A percentile compares a stretch with the other conserved stretches of the same genome.
These are phyloP conservation scores for Phylloscopus collybita DNA, from an alignment of 2,797 vertebrate genomes.

Conservation along the genomic window DNA sequence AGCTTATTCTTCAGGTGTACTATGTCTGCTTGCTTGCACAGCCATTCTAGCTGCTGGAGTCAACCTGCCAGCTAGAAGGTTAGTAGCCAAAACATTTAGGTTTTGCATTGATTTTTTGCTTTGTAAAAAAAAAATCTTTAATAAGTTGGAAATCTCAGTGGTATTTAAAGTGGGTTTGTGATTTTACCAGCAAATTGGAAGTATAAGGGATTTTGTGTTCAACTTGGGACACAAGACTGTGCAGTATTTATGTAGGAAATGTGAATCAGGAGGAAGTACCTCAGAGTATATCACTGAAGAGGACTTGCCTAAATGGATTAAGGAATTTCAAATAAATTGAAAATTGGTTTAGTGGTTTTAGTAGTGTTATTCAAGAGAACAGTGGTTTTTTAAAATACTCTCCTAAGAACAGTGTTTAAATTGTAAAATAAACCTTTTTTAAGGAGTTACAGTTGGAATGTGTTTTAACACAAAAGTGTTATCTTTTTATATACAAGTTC, in stretches of 20 bases:
- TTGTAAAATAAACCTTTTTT: background rate
- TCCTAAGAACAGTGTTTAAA: background rate
- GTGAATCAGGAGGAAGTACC: background rate
- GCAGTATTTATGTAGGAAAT: background rate
- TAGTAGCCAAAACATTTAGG: background rate
- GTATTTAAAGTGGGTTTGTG: background rate
- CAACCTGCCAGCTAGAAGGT: conserved; percentile 96
- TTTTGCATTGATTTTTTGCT: background rate
- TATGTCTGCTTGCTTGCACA: conserved; percentile 93
- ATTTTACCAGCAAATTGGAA: background rate
- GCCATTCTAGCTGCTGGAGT: conserved; percentile 95
- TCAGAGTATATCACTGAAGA: background rate
- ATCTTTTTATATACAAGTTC: background rate
- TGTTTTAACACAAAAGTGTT: background rate
- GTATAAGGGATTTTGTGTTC: background rate
- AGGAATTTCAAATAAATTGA: background rate
- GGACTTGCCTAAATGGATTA: background rate
- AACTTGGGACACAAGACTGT: accelerated
- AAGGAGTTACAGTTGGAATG: background rate
- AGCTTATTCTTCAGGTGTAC: conserved; percentile 86
- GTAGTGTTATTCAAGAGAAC: background rate
- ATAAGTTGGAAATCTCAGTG: background rate
- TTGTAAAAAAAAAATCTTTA: background rate
- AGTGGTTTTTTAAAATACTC: background rate
- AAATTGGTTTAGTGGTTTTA: background rate